Conservation (phyloP, 2,888 invertebrate species). For the Pardosa pseudoannulata region DNA sequence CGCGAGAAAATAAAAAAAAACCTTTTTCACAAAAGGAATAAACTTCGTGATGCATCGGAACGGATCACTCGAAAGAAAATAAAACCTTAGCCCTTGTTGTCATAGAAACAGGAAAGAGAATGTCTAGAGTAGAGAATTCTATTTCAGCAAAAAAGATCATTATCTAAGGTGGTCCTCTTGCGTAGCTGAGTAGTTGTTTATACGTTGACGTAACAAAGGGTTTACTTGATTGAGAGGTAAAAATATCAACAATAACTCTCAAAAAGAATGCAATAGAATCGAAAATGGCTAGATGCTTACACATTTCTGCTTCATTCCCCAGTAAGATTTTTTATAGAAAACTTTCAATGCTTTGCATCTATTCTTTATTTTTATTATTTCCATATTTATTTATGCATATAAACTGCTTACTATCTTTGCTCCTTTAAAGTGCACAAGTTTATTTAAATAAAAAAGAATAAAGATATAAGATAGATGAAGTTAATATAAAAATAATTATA, state of each 20-base stretch:
- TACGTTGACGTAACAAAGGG: slow-evolving; percentile 58
- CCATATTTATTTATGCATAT: too few species aligned
- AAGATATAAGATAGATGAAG: too few species aligned
- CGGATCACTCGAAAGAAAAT: slow-evolving; percentile 1
- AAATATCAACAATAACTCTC: slow-evolving; percentile 32
- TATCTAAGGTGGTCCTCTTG: slow-evolving; percentile 47
- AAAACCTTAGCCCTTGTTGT: slow-evolving; percentile 33
- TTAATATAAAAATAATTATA: too few species aligned
- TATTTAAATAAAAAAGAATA: too few species aligned
- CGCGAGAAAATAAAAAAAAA: neutral
- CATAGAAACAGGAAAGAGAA: slow-evolving; percentile 52
- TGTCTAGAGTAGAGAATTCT: slow-evolving; percentile 46
- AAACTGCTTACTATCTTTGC: too few species aligned
- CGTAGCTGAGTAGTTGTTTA: slow-evolving; percentile 55
- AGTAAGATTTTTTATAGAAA: too few species aligned
- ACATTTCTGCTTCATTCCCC: too few species aligned
- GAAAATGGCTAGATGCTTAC: too few species aligned
- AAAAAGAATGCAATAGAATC: neutral
- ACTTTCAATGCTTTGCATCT: too few species aligned
- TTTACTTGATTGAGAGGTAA: slow-evolving; percentile 56
- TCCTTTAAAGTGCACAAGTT: too few species aligned
- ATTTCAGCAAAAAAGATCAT: slow-evolving; percentile 51
- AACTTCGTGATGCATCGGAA: neutral
- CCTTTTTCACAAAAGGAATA: neutral
- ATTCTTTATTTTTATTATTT: too few species aligned